Percentiles rank a stretch among this genome's conserved stretches.
Evolutionary conservation across 2,113 vertebrate species (phyloP).

Genomic region (Trinectes maculatus): DNA sequence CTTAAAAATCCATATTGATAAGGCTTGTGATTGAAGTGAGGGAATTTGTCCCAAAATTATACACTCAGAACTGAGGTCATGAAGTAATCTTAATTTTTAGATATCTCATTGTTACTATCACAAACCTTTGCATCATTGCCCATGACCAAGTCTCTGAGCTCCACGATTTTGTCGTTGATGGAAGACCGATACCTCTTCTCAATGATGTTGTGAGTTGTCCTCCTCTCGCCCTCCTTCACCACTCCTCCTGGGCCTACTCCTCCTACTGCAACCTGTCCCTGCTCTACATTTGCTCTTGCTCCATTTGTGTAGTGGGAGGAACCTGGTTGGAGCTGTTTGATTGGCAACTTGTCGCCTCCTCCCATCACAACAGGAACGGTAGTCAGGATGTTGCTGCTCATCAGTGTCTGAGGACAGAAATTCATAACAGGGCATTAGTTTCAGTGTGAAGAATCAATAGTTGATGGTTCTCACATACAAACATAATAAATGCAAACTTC

Average conservation of each 20-base stretch:
- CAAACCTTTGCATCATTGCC: slow-evolving; percentile 95
- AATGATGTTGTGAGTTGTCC: slow-evolving; percentile 99
- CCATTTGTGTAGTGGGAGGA: slow-evolving; percentile 82
- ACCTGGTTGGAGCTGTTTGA: slow-evolving; percentile 89
- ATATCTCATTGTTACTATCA: not conserved
- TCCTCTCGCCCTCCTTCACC: slow-evolving; percentile 94
- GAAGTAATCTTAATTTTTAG: not conserved
- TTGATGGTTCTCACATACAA: not conserved
- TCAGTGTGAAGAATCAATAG: not conserved
- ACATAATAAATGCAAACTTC: not conserved
- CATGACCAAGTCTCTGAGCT: slow-evolving; percentile 96
- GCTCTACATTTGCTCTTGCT: slow-evolving; percentile 78
- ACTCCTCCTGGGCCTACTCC: slow-evolving; percentile 80
- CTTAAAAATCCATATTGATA: no score
- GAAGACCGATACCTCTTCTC: slow-evolving; percentile 97
- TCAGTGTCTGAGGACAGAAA: slow-evolving; percentile 84
- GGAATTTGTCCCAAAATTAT: not conserved
- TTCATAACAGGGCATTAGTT: not conserved
- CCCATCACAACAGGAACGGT: slow-evolving; percentile 96
- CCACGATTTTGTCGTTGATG: slow-evolving; percentile 98
- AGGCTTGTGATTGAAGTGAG: no score
- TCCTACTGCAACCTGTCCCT: slow-evolving; percentile 68
- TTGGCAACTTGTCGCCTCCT: slow-evolving; percentile 94
- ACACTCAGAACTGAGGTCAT: no score
- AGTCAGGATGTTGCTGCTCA: slow-evolving; percentile 96